Evolutionary conservation across 2,113 vertebrate genomes (phyloP).

Genomic region (Petrocephalus microphthalmus): DNA sequence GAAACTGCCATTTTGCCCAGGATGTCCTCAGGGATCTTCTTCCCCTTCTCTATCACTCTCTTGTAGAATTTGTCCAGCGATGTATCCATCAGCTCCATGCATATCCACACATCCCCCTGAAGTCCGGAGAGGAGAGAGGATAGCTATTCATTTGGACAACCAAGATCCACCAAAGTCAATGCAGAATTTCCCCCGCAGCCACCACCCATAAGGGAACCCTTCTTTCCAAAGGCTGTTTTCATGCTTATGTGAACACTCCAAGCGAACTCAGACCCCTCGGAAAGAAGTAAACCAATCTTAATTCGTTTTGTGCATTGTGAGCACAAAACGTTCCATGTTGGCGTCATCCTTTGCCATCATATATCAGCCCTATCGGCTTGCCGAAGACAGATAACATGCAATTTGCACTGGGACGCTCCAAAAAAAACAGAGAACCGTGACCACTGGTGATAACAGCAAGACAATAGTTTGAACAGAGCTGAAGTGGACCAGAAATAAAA

Average conservation of each 20-base stretch:
- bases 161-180: not conserved
- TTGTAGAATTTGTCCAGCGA: slow-evolving; percentile 98
- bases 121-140: slow-evolving; percentile 7
- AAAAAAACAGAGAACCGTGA: not conserved
- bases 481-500: not conserved
- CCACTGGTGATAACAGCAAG: not conserved
- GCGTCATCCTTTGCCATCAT: not conserved
- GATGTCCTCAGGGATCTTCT: slow-evolving; percentile 88
- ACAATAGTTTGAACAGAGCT: not conserved
- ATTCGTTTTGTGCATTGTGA: too few relatives aligned
- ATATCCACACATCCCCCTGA: slow-evolving; percentile 96
- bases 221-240: not conserved
- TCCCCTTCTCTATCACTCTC: slow-evolving; percentile 85
- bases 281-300: too few relatives aligned
- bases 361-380: not conserved
- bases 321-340: not conserved
- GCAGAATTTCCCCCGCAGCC: not conserved
- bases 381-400: not conserved
- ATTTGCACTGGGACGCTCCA: not conserved
- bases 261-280: not conserved
- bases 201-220: not conserved
- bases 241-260: not conserved
- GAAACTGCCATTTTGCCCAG: slow-evolving; percentile 92
- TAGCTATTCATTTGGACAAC: not conserved
- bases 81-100: slow-evolving; percentile 98